A percentile compares a stretch with the other conserved stretches of the same genome.
These are phyloP conservation scores for Paracyprichromis sp. DNA, from an alignment of 2,113 vertebrate species.

Conservation along the genomic window DNA sequence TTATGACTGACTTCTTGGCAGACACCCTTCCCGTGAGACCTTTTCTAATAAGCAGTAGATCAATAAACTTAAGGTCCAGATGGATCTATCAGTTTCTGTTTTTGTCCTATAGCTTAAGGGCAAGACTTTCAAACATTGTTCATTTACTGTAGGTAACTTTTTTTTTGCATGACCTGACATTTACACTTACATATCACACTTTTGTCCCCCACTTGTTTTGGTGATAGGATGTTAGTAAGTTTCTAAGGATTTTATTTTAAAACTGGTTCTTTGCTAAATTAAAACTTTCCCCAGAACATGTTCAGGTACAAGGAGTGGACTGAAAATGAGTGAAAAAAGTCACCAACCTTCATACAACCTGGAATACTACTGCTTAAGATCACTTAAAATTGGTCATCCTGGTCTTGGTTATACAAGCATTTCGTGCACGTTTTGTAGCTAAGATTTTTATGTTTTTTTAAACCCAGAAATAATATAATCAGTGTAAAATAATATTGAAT, in stretches of 20 bases:
- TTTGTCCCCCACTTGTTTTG: not conserved
- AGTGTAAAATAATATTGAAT: not conserved
- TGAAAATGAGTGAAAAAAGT: not conserved
- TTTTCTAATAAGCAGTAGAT: not conserved
- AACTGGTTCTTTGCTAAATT: not conserved
- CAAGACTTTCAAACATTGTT: not conserved
- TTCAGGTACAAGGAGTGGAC: not conserved
- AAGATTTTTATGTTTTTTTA: not conserved
- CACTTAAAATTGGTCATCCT: not conserved
- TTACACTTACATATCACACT: not conserved
- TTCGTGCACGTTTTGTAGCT: not conserved
- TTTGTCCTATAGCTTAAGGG: not conserved
- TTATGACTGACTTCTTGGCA: not conserved
- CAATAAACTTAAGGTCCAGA: not conserved
- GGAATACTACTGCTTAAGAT: not conserved
- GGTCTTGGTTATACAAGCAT: not conserved
- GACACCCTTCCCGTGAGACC: not conserved
- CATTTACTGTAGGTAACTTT: not conserved
- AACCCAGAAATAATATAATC: not conserved
- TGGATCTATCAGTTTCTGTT: not conserved
- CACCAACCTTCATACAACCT: not conserved
- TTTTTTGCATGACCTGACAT: not conserved
- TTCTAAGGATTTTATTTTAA: not conserved
- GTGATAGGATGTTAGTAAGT: not conserved
- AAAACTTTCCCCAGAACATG: not conserved